Base-by-base conservation (phyloP, 64 coral and sea anemone genomes). In the Montipora capricornis region DNA sequence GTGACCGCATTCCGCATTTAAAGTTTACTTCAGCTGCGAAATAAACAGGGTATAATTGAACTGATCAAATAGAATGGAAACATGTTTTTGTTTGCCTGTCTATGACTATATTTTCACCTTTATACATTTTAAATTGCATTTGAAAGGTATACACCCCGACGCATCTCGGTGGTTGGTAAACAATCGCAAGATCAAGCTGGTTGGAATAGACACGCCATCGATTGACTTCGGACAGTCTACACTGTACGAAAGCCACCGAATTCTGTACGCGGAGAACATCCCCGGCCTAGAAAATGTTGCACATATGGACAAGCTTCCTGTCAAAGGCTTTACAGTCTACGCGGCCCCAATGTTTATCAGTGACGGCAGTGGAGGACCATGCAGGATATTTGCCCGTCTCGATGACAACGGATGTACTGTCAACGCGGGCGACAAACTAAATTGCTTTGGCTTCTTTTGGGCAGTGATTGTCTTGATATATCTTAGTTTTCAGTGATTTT, bases 281-380 rank as follows among this genome's bases (percentile, higher is more conserved):
- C 91, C 87, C 3, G 95, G 85, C 24, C 80, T 96, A 4, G 95
- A 96, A 78, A 96, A 93, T 78, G 91, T 96, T 5, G 95, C 95
- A 1, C 80, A 93, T 75, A 75, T 96, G 49, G 95, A 93, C 9
- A 67, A 93, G 49, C 80, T 96, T 1, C 95, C 95, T 12, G 46
- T 55, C 10, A 92, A 92, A 92, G 90, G 94, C 20, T 90, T 91
- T 17, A 81, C 53, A 55, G 78, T 95, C 46, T 95, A 95, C 61
- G 90, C 90, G 44, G 90, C 90, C 44, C 94, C 94, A 8, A 91
- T 91, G 84, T 92, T 88, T 8, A 95, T 95, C 20, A 73, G 75
- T 16, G 84, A 20, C 16, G 94, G 94, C 20, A 95, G 94, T 17
- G 94, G 94, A 19, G 94, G 84, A 5, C 94, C 94, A 0, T 92